Percentiles rank a stretch among this genome's conserved stretches.
Evolutionary conservation across 1,140 invertebrate species (phyloP).

Genomic region (Pseudomyrmex pallidus): DNA sequence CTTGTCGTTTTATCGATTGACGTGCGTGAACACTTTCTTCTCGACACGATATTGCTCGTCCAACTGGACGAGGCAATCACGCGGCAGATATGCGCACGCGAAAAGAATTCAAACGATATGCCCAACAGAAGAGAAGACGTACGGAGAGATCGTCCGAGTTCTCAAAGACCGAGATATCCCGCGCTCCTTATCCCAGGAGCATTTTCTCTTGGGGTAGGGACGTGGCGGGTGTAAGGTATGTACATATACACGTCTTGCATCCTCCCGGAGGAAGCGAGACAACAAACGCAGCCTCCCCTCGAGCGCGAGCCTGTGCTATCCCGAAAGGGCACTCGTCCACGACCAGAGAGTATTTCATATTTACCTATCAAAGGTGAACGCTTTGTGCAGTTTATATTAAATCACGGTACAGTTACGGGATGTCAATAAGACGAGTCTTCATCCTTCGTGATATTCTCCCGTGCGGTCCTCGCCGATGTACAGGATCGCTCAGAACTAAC

Average conservation of each 20-base stretch:
- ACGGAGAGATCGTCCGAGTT: constrained; percentile 47
- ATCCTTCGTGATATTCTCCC: constrained; percentile 35
- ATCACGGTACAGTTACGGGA: constrained; percentile 76
- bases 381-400: constrained; percentile 82
- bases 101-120: constrained; percentile 55
- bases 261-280: constrained; percentile 48
- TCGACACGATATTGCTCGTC: background rate
- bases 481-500: background rate
- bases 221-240: constrained; percentile 2
- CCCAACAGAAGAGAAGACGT: constrained; percentile 23
- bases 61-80: constrained; percentile 19
- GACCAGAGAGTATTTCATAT: constrained; percentile 79
- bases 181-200: constrained; percentile 31
- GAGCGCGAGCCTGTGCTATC: constrained; percentile 60
- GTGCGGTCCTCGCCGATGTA: constrained; percentile 10
- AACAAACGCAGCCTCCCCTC: constrained; percentile 65
- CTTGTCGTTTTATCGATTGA: too few relatives aligned
- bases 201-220: constrained; percentile 50
- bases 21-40: background rate
- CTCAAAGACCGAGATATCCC: constrained; percentile 53
- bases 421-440: constrained; percentile 75
- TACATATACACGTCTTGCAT: constrained; percentile 49
- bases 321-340: constrained; percentile 69
- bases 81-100: constrained; percentile 6
- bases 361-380: constrained; percentile 79